Base-by-base conservation (phyloP, 2,888 invertebrate species). In the Opisthograptis luteolata region DNA sequence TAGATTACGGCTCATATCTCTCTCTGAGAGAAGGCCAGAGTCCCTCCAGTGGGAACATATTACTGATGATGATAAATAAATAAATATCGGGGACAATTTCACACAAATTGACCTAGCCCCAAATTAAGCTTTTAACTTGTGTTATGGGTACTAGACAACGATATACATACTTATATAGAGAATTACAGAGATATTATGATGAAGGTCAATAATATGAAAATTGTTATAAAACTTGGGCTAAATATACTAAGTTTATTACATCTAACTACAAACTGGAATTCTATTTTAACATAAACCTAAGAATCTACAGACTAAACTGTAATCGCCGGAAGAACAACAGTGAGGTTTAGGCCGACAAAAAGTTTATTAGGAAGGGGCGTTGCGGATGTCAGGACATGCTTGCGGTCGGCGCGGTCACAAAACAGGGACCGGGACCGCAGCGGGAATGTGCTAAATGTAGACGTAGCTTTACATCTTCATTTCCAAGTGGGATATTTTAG, bases 311-410 rank as follows among this genome's bases (percentile, higher is more conserved):
- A 60, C 51, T 54, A 55, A 66, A 58, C 55, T 58, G 55, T 65
- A 61, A 68, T 66, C 60, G 51, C 52, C 54, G 34, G 55, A 62
- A 67, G 62, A 66, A 67, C 65, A 61, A 62, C 69, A 65, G 62
- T 64, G 55, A 58, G 64, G 43, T 64, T 70, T 64, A 66, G 57
- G 61, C 60, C 49, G 52, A 55, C 73, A 76, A 76, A 76, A 76
- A 76, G 63, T 75, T 73, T 72, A 76, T 75, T 71, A 71, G 66
- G 66, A 72, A 71, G 67, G 67, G 76, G 76, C 72, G 76, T 67
- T 61, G 58, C 64, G 60, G 63, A 66, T 66, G 71, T 71, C 73
- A 72, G 60, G 67, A 56, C 54, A 43, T 48, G 60, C 46, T 47
- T 68, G 70, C 65, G 77, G 74, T 73, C 50, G 64, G 48, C 37